Percentiles rank a stretch among this genome's conserved stretches.
Conservation (phyloP, 2,113 vertebrate genomes). For the Callionymus lyra region DNA sequence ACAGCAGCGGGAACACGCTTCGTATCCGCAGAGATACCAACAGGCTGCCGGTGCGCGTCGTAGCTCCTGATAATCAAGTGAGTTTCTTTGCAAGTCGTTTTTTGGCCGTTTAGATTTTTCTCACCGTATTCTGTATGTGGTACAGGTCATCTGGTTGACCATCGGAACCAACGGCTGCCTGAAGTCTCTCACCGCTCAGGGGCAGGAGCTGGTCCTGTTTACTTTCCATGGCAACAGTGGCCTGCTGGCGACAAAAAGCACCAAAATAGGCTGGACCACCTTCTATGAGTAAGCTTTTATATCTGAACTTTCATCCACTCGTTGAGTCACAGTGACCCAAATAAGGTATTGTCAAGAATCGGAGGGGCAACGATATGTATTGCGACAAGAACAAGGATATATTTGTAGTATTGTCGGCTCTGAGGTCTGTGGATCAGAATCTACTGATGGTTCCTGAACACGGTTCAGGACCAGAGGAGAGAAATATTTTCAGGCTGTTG, state of each 20-base stretch:
- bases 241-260: conserved; percentile 91
- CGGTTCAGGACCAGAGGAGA: too few relatives aligned
- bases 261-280: conserved; percentile 96
- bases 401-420: too few relatives aligned
- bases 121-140: not conserved
- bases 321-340: too few relatives aligned
- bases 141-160: conserved; percentile 87
- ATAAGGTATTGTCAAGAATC: too few relatives aligned
- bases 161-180: conserved; percentile 94
- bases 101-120: too few relatives aligned
- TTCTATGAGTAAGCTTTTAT: conserved; percentile 87
- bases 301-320: too few relatives aligned
- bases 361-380: too few relatives aligned
- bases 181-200: conserved; percentile 92
- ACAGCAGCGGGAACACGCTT: conserved; percentile 92
- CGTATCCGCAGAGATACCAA: conserved; percentile 90
- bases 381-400: too few relatives aligned
- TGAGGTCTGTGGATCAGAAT: too few relatives aligned
- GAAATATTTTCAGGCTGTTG: too few relatives aligned
- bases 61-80: conserved; percentile 94
- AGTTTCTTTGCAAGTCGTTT: conserved; percentile 61
- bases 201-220: conserved; percentile 87
- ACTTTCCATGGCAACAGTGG: conserved; percentile 96
- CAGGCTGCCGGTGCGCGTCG: conserved; percentile 90
- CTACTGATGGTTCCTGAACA: too few relatives aligned